Conservation (phyloP, 2,888 invertebrate genomes). For the Melipona bicolor region DNA sequence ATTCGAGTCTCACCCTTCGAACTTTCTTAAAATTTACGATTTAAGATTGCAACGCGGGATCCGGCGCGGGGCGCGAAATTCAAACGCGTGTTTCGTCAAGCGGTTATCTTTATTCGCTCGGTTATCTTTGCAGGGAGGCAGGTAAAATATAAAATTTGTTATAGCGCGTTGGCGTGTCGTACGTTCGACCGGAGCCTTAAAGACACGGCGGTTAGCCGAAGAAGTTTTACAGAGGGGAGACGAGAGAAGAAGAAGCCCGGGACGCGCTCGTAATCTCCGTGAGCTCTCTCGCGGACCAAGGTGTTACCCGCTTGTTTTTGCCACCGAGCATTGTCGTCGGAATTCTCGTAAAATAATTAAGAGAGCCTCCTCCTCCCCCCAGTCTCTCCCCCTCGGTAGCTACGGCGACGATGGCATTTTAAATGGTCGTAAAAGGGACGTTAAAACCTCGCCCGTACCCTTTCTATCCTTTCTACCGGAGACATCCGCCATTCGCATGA, state of each 20-base stretch:
- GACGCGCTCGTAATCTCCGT: conserved; percentile 64
- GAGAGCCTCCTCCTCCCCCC: conserved; percentile 62
- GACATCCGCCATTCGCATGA: conserved; percentile 60
- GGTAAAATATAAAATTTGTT: conserved; percentile 42
- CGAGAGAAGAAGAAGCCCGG: background rate
- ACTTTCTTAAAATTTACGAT: too few species aligned
- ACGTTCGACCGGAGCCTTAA: conserved; percentile 22
- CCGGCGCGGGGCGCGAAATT: too few species aligned
- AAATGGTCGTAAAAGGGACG: conserved; percentile 83
- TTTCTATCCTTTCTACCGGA: conserved; percentile 69
- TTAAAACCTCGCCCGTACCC: conserved; percentile 77
- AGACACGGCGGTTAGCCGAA: conserved; percentile 11
- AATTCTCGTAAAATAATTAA: conserved; percentile 84
- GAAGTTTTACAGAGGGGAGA: conserved; percentile 13
- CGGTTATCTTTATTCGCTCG: conserved; percentile 29
- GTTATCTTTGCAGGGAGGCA: conserved; percentile 16
- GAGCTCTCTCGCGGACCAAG: conserved; percentile 64
- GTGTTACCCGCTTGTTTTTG: conserved; percentile 82
- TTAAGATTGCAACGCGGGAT: too few species aligned
- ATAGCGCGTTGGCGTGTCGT: conserved; percentile 11
- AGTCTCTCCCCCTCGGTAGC: conserved; percentile 59
- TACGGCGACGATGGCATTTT: conserved; percentile 80
- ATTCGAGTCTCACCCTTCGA: too few species aligned
- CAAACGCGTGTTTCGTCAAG: background rate
- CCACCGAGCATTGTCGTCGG: conserved; percentile 81